Evolutionary conservation across 2,113 vertebrate genomes (phyloP).

Genomic region (Labeo rohita): DNA sequence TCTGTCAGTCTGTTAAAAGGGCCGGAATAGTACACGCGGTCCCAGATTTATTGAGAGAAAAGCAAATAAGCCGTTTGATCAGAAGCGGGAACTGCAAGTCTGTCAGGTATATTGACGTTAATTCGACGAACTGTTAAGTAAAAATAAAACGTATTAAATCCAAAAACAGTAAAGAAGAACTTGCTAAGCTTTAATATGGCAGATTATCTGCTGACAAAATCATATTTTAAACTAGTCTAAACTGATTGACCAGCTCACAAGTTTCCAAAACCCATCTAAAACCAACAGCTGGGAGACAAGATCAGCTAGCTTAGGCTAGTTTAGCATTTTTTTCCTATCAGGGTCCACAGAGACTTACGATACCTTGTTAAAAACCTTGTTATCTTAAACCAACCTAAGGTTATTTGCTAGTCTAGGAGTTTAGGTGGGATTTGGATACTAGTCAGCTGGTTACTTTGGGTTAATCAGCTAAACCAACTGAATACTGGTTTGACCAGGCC

Average conservation of each 20-base stretch:
- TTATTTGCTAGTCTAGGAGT: background rate
- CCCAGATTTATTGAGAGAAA: background rate
- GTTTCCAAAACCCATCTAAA: background rate
- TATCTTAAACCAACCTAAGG: background rate
- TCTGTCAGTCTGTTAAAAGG: slow-evolving; percentile 63
- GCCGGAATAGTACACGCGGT: slow-evolving; percentile 83
- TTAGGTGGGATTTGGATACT: background rate
- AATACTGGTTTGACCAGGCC: background rate
- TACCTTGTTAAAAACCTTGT: no score
- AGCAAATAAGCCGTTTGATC: background rate
- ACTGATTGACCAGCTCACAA: background rate
- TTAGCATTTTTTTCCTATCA: no score
- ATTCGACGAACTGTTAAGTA: background rate
- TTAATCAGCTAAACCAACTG: background rate
- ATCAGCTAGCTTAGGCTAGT: background rate
- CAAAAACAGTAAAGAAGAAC: background rate
- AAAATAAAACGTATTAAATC: background rate
- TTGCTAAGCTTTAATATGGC: background rate
- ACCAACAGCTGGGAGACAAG: background rate
- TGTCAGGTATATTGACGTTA: background rate
- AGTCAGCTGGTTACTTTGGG: background rate
- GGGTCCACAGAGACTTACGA: no score
- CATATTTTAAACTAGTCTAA: background rate
- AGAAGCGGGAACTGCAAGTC: background rate
- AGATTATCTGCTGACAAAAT: background rate